Evolutionary conservation across 2,888 invertebrate species (phyloP).

Genomic region (Agrenia bidenticulata): DNA sequence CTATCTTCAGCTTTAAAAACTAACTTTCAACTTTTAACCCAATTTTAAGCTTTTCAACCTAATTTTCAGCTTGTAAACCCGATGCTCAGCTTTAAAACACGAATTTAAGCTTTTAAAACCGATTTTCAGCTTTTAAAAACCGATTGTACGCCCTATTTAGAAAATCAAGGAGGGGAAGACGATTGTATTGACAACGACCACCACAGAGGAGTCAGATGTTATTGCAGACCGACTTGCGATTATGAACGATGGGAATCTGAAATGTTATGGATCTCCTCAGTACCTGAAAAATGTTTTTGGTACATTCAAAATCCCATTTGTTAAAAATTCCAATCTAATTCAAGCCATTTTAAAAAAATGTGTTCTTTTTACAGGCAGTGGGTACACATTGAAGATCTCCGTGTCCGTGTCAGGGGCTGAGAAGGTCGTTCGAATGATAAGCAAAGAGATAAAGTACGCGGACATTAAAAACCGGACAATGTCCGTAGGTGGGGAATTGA

Average conservation of each 20-base stretch:
- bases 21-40: neutral
- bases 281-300: slow-evolving; percentile 22
- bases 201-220: slow-evolving; percentile 22
- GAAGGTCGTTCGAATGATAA: slow-evolving; percentile 24
- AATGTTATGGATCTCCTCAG: slow-evolving; percentile 22
- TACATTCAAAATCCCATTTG: neutral
- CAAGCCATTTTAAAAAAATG: neutral
- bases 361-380: slow-evolving; percentile 12
- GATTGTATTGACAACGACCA: slow-evolving; percentile 20
- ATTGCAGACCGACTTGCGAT: slow-evolving; percentile 26
- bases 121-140: neutral
- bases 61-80: neutral
- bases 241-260: slow-evolving; percentile 26
- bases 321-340: neutral
- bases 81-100: neutral
- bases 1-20: too few species aligned
- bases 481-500: slow-evolving; percentile 24
- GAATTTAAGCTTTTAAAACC: too few species aligned
- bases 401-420: slow-evolving; percentile 16
- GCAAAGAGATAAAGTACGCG: slow-evolving; percentile 7
- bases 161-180: slow-evolving; percentile 25
- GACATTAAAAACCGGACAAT: slow-evolving; percentile 22
- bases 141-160: slow-evolving; percentile 11
- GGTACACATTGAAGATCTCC: slow-evolving; percentile 25
- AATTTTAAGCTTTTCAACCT: neutral